These are phyloP conservation scores for Neotoma lepida DNA, from an alignment of 2,113 vertebrate species.

Conservation along the genomic window DNA sequence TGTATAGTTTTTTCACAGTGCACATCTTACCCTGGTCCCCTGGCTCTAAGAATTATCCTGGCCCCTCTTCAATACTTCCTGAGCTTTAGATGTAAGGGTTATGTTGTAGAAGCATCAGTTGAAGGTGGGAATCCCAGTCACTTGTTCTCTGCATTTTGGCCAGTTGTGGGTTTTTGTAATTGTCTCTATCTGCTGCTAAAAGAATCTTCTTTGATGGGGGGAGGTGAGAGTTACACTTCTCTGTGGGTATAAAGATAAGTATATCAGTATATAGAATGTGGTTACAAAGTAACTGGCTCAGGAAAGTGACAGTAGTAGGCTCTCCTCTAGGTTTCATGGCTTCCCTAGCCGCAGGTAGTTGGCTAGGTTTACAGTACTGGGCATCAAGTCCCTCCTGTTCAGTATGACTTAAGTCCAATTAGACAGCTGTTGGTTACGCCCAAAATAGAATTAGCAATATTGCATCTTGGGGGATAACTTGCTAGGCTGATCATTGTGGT, in stretches of 20 bases:
- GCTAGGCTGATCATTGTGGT: neutral
- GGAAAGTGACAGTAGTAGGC: neutral
- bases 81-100: neutral
- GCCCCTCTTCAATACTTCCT: neutral
- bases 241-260: neutral
- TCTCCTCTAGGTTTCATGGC: neutral
- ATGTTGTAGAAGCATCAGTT: neutral
- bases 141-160: neutral
- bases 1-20: neutral
- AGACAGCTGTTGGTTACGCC: neutral
- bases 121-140: neutral
- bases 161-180: neutral
- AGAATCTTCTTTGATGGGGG: neutral
- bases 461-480: neutral
- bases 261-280: neutral
- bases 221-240: neutral
- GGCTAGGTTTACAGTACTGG: neutral
- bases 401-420: neutral
- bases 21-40: neutral
- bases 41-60: neutral
- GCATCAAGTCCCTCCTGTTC: neutral
- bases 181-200: neutral
- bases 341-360: neutral
- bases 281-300: neutral
- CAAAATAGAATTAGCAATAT: neutral